phyloP scores from a whole-genome alignment of 2,888 invertebrate genomes.

The Acanthococcus lagerstroemiae region DNA sequence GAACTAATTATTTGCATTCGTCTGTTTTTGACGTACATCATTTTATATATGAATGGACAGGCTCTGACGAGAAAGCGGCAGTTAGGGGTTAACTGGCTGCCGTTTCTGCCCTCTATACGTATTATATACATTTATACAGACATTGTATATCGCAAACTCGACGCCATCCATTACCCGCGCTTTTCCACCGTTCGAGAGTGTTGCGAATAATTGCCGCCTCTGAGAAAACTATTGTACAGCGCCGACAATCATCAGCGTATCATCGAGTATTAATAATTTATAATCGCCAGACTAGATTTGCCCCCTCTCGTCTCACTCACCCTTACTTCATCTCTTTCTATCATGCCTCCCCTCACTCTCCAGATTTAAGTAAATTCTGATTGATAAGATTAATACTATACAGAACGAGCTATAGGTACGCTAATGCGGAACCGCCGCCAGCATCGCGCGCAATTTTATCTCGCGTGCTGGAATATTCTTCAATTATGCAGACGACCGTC shows the following conservation, averaged over 20 bases:
- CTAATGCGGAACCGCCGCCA: too few relatives aligned
- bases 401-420: too few relatives aligned
- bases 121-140: neutral
- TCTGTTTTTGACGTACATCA: slow-evolving; percentile 29
- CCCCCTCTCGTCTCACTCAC: too few relatives aligned
- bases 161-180: too few relatives aligned
- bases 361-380: too few relatives aligned
- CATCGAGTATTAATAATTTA: neutral
- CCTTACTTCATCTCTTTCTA: too few relatives aligned
- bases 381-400: too few relatives aligned
- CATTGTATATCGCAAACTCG: neutral
- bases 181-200: neutral
- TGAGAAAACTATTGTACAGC: neutral
- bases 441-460: too few relatives aligned
- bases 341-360: too few relatives aligned
- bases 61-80: neutral
- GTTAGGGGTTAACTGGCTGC: neutral
- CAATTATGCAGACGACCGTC: too few relatives aligned
- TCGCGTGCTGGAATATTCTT: too few relatives aligned
- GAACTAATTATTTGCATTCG: slow-evolving; percentile 30
- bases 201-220: neutral
- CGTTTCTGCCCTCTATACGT: neutral
- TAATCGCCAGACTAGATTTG: too few relatives aligned
- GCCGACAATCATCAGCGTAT: neutral
- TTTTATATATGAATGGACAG: slow-evolving; percentile 25